A percentile compares a stretch with the other conserved stretches of the same genome.
These are phyloP conservation scores for Gryon sp. DNA, from an alignment of 1,140 invertebrate genomes.

Conservation along the genomic window DNA sequence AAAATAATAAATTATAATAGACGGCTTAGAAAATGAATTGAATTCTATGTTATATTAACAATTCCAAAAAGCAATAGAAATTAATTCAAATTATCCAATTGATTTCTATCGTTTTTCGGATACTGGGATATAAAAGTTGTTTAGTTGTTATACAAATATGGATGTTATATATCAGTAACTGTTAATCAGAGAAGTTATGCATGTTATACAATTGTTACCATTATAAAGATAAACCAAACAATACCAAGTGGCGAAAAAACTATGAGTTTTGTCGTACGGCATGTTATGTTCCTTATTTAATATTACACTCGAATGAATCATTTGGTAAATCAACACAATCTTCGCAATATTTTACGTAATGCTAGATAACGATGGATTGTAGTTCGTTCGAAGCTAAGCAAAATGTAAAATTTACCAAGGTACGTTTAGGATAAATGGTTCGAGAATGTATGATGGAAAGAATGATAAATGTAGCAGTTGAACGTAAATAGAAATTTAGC, in stretches of 20 bases:
- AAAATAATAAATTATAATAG: too few relatives aligned
- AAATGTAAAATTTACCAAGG: slow-evolving; percentile 56
- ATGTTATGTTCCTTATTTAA: slow-evolving; percentile 60
- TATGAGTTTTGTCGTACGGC: slow-evolving; percentile 55
- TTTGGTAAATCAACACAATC: slow-evolving; percentile 36
- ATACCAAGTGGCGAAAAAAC: slow-evolving; percentile 54
- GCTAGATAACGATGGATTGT: slow-evolving; percentile 50
- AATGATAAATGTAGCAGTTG: slow-evolving; percentile 57
- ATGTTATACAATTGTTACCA: slow-evolving; percentile 59
- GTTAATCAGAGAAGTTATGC: slow-evolving; percentile 54
- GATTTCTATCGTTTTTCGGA: too few relatives aligned
- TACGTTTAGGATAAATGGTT: slow-evolving; percentile 54
- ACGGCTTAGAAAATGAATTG: too few relatives aligned
- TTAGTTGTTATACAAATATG: slow-evolving; percentile 43
- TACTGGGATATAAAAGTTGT: slow-evolving; percentile 31
- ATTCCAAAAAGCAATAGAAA: too few relatives aligned
- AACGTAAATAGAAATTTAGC: slow-evolving; percentile 62
- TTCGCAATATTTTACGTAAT: slow-evolving; percentile 66
- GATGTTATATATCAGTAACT: slow-evolving; percentile 36
- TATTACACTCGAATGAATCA: slow-evolving; percentile 54
- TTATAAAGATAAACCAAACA: slow-evolving; percentile 33
- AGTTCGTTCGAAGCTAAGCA: slow-evolving; percentile 55
- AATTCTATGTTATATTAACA: too few relatives aligned
- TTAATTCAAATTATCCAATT: too few relatives aligned
- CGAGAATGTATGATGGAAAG: slow-evolving; percentile 53